phyloP scores from a whole-genome alignment of 2,113 vertebrate species.

The Ploceus nigricollis region DNA sequence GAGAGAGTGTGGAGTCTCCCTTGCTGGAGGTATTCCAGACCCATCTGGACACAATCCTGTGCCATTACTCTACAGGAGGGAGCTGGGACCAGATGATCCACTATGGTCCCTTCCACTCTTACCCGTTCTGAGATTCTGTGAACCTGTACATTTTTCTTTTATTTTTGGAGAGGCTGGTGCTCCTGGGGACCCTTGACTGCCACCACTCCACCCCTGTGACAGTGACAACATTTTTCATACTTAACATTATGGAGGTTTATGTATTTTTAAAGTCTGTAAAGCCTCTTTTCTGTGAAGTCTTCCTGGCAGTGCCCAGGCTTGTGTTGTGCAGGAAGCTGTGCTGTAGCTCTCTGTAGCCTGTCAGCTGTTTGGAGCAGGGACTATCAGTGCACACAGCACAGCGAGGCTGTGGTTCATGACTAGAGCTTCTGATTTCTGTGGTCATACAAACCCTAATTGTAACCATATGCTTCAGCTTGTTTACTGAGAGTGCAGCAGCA shows the following conservation, averaged over 20 bases:
- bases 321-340: neutral
- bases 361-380: neutral
- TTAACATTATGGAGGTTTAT: neutral
- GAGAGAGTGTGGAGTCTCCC: neutral
- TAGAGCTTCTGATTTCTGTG: constrained; percentile 32
- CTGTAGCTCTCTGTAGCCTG: rapidly evolving
- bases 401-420: neutral
- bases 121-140: neutral
- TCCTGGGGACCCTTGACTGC: neutral
- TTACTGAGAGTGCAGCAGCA: neutral
- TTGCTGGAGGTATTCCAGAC: neutral
- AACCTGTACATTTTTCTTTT: rapidly evolving
- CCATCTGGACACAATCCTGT: neutral
- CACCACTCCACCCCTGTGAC: neutral
- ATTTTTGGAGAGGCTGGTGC: neutral
- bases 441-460: constrained; percentile 8
- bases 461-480: constrained; percentile 29
- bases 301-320: neutral
- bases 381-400: neutral
- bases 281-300: neutral
- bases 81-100: neutral
- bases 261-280: neutral
- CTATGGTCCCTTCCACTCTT: neutral
- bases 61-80: neutral
- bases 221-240: neutral